These are phyloP conservation scores for Eulemur macaco DNA, from an alignment of 2,113 vertebrate genomes.

Conservation along the genomic window DNA sequence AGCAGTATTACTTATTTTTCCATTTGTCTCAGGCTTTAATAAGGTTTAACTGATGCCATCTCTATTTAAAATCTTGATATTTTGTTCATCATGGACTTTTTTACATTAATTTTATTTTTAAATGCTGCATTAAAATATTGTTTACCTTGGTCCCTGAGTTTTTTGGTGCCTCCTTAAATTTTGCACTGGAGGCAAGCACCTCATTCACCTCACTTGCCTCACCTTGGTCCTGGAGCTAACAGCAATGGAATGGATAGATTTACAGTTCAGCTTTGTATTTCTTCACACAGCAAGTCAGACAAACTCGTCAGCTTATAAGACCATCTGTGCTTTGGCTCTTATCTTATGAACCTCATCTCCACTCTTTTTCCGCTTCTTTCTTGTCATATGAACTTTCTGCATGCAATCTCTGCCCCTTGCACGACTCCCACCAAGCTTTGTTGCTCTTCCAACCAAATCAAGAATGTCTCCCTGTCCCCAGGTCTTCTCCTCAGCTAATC, in stretches of 20 bases:
- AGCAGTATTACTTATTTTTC: neutral
- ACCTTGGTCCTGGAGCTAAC: neutral
- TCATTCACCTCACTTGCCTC: neutral
- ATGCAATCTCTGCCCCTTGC: neutral
- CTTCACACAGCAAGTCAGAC: neutral
- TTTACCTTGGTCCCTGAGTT: neutral
- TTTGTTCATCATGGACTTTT: neutral
- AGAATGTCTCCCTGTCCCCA: too few relatives aligned
- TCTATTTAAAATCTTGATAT: neutral
- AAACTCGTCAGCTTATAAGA: neutral
- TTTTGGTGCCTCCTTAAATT: neutral
- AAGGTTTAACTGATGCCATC: neutral
- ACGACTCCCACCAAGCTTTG: neutral
- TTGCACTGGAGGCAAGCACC: neutral
- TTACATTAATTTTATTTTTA: neutral
- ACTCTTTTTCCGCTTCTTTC: neutral
- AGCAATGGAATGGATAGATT: neutral
- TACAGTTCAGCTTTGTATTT: neutral
- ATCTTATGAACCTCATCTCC: neutral
- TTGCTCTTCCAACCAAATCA: neutral
- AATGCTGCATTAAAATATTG: neutral
- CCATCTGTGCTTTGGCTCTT: neutral
- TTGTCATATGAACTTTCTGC: neutral
- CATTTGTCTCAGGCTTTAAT: neutral
- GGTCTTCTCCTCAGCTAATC: neutral